A percentile compares a stretch with the other conserved stretches of the same genome.
Evolutionary conservation across 2,113 vertebrate species (phyloP).

Genomic region (Ellobius talpinus): DNA sequence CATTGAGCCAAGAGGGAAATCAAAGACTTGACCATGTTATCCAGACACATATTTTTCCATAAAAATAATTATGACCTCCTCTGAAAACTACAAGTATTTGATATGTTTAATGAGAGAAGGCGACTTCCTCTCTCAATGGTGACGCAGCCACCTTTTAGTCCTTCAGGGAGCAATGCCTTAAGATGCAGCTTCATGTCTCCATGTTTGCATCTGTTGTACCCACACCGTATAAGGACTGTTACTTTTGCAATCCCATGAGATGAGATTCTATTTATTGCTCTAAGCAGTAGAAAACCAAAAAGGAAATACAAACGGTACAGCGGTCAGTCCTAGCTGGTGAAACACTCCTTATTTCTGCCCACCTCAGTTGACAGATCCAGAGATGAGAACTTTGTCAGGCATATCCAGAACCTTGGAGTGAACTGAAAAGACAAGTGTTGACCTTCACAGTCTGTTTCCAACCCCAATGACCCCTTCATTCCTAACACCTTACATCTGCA

Average conservation of each 20-base stretch:
- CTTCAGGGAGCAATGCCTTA: neutral
- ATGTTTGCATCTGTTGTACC: neutral
- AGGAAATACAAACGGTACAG: neutral
- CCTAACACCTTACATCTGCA: slow-evolving; percentile 28
- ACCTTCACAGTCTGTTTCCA: slow-evolving; percentile 36
- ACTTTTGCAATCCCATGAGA: neutral
- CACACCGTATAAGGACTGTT: neutral
- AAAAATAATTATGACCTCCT: neutral
- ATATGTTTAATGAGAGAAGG: neutral
- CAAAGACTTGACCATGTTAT: neutral
- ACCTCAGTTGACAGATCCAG: neutral
- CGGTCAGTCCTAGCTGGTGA: neutral
- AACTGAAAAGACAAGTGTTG: slow-evolving; percentile 62
- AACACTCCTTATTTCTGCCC: slow-evolving; percentile 5
- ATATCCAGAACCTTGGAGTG: neutral
- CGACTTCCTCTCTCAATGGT: neutral
- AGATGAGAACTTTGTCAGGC: slow-evolving; percentile 14
- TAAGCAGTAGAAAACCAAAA: neutral
- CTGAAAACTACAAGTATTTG: neutral
- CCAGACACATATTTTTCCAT: neutral
- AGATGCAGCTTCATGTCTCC: neutral
- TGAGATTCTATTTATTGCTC: neutral
- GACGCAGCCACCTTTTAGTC: neutral
- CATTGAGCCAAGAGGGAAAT: neutral
- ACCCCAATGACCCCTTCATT: slow-evolving; percentile 19